Evolutionary conservation across 2,113 vertebrate genomes (phyloP).

Genomic region (Ahaetulla prasina): DNA sequence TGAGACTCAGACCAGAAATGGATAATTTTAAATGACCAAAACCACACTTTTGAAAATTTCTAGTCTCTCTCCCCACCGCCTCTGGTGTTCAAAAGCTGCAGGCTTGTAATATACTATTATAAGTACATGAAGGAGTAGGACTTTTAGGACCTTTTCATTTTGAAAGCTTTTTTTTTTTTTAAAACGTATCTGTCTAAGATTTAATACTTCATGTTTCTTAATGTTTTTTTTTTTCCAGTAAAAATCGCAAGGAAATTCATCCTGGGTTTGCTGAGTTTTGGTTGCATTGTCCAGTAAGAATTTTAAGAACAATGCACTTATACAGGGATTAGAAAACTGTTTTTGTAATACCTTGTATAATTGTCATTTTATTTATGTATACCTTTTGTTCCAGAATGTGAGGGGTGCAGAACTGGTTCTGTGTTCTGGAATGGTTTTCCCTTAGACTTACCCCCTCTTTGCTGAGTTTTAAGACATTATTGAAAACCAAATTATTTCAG

Average conservation of each 20-base stretch:
- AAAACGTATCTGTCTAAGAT: background rate
- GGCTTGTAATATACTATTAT: background rate
- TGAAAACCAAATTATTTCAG: background rate
- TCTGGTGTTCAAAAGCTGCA: background rate
- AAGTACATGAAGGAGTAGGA: background rate
- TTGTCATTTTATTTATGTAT: background rate
- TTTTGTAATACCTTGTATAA: background rate
- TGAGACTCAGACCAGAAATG: background rate
- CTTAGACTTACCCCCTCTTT: background rate
- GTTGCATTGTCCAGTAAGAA: background rate
- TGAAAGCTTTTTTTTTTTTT: background rate
- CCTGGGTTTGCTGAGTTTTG: background rate
- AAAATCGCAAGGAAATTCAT: background rate
- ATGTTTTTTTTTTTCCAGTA: rapidly evolving
- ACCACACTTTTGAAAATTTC: background rate
- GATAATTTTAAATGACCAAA: background rate
- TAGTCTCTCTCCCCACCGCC: rapidly evolving
- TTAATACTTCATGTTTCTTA: background rate
- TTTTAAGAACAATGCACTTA: background rate
- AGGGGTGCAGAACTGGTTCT: background rate
- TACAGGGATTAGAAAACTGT: background rate
- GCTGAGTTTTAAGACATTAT: background rate
- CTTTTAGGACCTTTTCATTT: background rate
- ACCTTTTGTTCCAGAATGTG: background rate
- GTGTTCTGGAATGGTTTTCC: background rate